Base-by-base conservation (phyloP, 2,113 vertebrate genomes). In the Sprattus sprattus region DNA sequence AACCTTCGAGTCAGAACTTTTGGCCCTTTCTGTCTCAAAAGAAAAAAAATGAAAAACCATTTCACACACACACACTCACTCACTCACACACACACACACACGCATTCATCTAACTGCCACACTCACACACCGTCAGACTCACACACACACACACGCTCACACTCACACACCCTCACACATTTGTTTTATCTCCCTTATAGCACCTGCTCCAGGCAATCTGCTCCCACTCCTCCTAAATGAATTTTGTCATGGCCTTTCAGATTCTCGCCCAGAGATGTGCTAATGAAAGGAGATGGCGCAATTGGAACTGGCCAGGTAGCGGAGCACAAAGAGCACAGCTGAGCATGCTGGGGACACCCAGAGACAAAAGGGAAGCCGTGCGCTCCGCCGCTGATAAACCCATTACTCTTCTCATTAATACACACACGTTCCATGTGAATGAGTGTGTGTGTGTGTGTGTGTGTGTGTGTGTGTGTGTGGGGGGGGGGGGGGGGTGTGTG, bases 251-350 rank as follows among this genome's bases (percentile, higher is more conserved):
- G 95, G 96, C 95, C 97, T 96, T 97, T 97, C 97, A 96, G 95
- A 97, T 96, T 97, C 96, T 96, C 95, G 95, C 92, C 92, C 92
- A 86, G 95, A 91, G 93, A 97, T 92, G 96, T 93, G 94, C 97
- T 99, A 99, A 99, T 99, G 97, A 97, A 99, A 99, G 97, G 96
- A 96, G 98, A 99, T 97, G 91, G 98, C 95, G 96, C 96, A 97
- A 98, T 99, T 98, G 98, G 96, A 96, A 96, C 95, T 97, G 97
- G 96, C 97, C 97, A 97, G 97, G 97, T 98, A 97, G 94, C 94
- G 94, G 95, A 95, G 95, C 95, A 96, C 96, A 95, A 95, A 67
- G 64, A 93, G 92, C 95, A 93, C 97, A 97, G 96, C 97, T 97
- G 96, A 96, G 96, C 93, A 92, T 91, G 92, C 93, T 94, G 95